A percentile compares a stretch with the other conserved stretches of the same genome.
Evolutionary conservation across 2,888 invertebrate species (phyloP).

Genomic region (Pyrochroa serraticornis): DNA sequence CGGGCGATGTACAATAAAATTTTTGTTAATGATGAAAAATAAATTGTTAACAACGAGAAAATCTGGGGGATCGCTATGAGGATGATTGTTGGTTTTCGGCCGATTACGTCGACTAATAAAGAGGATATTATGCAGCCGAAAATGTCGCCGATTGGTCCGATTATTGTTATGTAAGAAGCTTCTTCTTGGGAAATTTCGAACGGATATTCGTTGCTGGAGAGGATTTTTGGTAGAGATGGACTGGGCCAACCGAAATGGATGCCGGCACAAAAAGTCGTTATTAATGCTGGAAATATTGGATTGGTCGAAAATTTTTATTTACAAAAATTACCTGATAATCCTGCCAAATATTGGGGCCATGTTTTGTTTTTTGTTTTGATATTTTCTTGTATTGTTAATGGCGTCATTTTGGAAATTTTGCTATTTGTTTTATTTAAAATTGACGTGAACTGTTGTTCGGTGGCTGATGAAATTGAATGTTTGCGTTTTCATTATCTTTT

Average conservation of each 20-base stretch:
- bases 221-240: conserved; percentile 38
- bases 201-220: conserved; percentile 34
- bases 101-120: conserved; percentile 35
- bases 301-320: background rate
- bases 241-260: conserved; percentile 40
- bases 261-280: conserved; percentile 32
- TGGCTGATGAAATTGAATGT: no score
- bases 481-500: background rate
- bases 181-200: conserved; percentile 37
- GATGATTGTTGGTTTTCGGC: conserved; percentile 37
- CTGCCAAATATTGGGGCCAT: conserved; percentile 30
- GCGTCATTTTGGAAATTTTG: background rate
- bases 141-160: conserved; percentile 38
- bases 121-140: conserved; percentile 35
- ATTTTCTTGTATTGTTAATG: conserved; percentile 2
- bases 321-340: conserved; percentile 18
- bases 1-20: conserved; percentile 33
- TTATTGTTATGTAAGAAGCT: conserved; percentile 41
- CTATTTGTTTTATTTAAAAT: no score
- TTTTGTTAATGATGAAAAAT: conserved; percentile 25
- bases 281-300: no score
- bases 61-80: conserved; percentile 35
- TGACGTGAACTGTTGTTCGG: no score
- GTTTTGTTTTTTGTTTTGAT: conserved; percentile 7
- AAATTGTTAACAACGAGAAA: conserved; percentile 31